Percentiles rank a stretch among this genome's conserved stretches.
Evolutionary conservation across 2,113 vertebrate genomes (phyloP).

Genomic region (Ptilonorhynchus violaceus): DNA sequence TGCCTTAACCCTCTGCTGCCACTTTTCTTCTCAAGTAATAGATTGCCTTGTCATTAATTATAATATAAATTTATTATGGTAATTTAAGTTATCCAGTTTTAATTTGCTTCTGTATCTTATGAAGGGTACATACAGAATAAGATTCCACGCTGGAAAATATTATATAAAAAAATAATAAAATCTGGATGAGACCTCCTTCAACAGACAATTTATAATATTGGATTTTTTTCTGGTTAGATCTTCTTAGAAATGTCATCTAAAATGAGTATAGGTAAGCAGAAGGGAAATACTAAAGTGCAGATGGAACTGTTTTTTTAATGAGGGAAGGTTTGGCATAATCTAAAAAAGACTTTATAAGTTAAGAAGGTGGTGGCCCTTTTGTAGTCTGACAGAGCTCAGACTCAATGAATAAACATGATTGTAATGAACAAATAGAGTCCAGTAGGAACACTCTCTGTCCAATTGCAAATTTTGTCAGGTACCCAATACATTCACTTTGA

Average conservation of each 20-base stretch:
- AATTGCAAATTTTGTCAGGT: background rate
- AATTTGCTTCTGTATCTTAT: background rate
- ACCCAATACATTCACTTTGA: background rate
- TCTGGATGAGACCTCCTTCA: background rate
- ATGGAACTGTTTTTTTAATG: background rate
- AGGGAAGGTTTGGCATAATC: background rate
- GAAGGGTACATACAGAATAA: background rate
- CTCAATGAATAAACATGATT: background rate
- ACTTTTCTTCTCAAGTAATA: background rate
- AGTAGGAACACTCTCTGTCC: background rate
- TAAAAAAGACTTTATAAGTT: background rate
- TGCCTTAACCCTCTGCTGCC: background rate
- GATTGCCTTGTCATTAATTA: background rate
- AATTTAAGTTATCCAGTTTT: background rate
- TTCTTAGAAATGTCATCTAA: background rate
- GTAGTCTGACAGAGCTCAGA: background rate
- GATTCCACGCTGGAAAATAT: background rate
- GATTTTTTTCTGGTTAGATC: background rate
- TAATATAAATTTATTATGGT: background rate
- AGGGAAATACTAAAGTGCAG: background rate
- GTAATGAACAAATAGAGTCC: background rate
- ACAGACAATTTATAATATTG: background rate
- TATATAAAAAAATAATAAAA: background rate
- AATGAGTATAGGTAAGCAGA: background rate
- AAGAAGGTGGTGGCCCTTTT: background rate